A percentile compares a stretch with the other conserved stretches of the same genome.
Evolutionary conservation across 2,113 vertebrate species (phyloP).

Genomic region (chimpanzee (Pan troglodytes)): NHGRI_mPanTro3-v2.1_pri NC_072416.2:59832501-59833000

Average conservation of each 20-base stretch:
- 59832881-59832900: not conserved
- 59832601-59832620: slow-evolving; percentile 41
- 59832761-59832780: not conserved
- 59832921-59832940: not conserved
- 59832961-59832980: not conserved
- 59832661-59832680: not conserved
- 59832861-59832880: not conserved
- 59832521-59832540: slow-evolving; percentile 6
- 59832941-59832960: not conserved
- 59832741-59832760: not conserved
- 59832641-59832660: not conserved
- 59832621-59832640: not conserved
- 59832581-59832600: not conserved
- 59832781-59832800: not conserved
- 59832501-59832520: not conserved
- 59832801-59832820: slow-evolving; percentile 26
- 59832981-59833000: not conserved
- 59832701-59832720: not conserved
- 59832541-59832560: not conserved
- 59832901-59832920: not conserved
- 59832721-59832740: not conserved
- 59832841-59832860: not conserved
- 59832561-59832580: not conserved
- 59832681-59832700: not conserved
- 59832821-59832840: slow-evolving; percentile 45